phyloP scores from a whole-genome alignment of 2,797 vertebrate genomes.

The Rhinoraja longicauda region DNA sequence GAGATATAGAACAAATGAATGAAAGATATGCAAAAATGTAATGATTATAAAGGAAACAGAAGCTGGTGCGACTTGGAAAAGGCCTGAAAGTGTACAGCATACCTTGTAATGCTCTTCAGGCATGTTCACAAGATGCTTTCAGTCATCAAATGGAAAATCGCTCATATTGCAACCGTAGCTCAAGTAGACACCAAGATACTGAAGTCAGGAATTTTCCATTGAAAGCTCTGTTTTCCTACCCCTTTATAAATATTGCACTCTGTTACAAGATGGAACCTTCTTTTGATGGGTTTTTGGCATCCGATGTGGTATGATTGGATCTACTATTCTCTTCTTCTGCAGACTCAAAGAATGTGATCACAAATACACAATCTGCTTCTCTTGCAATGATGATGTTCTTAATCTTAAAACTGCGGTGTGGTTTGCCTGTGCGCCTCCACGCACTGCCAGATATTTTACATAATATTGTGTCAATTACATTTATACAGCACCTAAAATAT shows the following conservation, averaged over 20 bases:
- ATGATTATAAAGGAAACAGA: too few species aligned
- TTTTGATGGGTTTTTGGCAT: conserved; percentile 15
- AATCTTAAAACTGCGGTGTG: neutral
- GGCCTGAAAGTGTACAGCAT: neutral
- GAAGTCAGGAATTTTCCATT: neutral
- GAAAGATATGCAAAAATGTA: too few species aligned
- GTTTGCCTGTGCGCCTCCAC: neutral
- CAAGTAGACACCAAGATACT: neutral
- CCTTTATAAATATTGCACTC: neutral
- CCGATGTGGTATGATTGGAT: neutral
- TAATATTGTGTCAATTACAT: neutral
- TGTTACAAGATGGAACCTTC: neutral
- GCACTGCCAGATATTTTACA: neutral
- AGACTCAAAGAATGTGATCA: neutral
- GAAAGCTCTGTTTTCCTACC: neutral
- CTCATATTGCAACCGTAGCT: neutral
- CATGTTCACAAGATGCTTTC: neutral
- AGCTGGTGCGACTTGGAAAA: neutral
- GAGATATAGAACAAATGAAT: too few species aligned
- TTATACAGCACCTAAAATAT: neutral
- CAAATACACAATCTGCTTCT: neutral
- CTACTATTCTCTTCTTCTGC: neutral
- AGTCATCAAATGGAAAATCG: neutral
- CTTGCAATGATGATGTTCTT: neutral
- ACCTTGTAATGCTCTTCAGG: neutral